Evolutionary conservation across 2,797 vertebrate genomes (phyloP).

Genomic region (Phalanger gymnotis): DNA sequence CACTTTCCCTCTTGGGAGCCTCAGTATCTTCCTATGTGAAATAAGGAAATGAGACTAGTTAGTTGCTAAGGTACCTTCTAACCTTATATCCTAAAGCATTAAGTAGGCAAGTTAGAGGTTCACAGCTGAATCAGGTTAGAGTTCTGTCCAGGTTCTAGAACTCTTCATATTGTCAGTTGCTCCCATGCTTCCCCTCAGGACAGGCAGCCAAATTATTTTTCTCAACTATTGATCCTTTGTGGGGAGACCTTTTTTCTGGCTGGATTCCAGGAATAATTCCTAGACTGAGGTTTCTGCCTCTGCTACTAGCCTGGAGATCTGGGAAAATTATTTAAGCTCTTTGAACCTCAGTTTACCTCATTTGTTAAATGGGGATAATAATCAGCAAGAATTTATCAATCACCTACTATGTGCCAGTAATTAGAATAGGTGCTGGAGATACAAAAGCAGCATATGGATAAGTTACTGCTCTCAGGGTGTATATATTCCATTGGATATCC

Average conservation of each 20-base stretch:
- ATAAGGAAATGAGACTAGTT: not conserved
- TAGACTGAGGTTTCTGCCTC: not conserved
- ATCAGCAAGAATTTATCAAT: not conserved
- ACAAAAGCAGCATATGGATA: fast-evolving
- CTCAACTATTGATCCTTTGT: not conserved
- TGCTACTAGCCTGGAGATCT: no score
- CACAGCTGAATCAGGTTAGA: not conserved
- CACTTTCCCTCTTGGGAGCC: not conserved
- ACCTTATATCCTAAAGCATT: not conserved
- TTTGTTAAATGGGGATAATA: not conserved
- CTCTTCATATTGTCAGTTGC: not conserved
- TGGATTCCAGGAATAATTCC: not conserved
- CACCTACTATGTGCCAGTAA: not conserved
- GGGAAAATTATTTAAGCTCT: not conserved
- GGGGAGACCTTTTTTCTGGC: not conserved
- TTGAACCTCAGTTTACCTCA: not conserved
- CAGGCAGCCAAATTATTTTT: not conserved
- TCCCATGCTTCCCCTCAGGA: not conserved
- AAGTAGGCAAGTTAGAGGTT: not conserved
- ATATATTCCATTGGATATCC: not conserved
- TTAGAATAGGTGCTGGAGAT: not conserved
- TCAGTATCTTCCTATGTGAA: not conserved
- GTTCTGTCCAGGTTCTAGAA: not conserved
- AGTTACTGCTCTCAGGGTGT: not conserved
- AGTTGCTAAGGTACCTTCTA: not conserved